Evolutionary conservation across 1,140 invertebrate genomes (phyloP), one percentile per base, ranked within the genome.

Genomic region (Scaptomyza hsui): DNA sequence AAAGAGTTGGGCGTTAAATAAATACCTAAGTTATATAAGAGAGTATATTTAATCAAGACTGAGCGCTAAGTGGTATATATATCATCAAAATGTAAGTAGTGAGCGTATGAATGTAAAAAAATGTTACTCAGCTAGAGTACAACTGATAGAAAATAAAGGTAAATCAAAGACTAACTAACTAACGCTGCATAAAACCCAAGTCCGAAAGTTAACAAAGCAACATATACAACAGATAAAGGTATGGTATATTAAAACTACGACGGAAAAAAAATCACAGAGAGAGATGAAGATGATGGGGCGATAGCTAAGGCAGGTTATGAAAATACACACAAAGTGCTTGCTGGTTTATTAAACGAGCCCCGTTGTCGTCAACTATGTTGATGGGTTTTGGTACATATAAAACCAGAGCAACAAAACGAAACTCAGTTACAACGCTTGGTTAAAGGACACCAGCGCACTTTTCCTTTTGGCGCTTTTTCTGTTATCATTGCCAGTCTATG

Each of bases 31-130:
- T 41, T 55, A 80, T 55, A 70, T 68, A 78, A 49, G 56, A 53
- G 56, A 77, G 47, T 82, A 82, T 74, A 82, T 62, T 69, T 37
- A 85, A 86, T 53, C 52, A 83, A 83, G 76, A 68, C 79, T 75
- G 67, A 79, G 68, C 44, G 59, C 65, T 69, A 69, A 69, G 59
- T 55, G 49, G 49, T 41, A 62, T 29, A 68, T 75, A 72, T 16
- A 59, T 47, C 55, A 57, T 49, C 69, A 21, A 9, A 13, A 55
- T 47, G 44, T 47, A 59, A 29, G 52, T 62, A 56, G 42, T 72
- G 67, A 67, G 41, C 13, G n/a, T 42, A 42, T 51, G n/a, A 49
- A 55, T 45, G 29, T 24, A 45, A 18, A 47, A 37, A n/a, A 26
- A 37, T 37, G 51, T 9, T 37, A 4, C 16, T 59, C 18, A 49